Conservation (phyloP, 2,888 invertebrate species). For the Teleiodes luculella region DNA sequence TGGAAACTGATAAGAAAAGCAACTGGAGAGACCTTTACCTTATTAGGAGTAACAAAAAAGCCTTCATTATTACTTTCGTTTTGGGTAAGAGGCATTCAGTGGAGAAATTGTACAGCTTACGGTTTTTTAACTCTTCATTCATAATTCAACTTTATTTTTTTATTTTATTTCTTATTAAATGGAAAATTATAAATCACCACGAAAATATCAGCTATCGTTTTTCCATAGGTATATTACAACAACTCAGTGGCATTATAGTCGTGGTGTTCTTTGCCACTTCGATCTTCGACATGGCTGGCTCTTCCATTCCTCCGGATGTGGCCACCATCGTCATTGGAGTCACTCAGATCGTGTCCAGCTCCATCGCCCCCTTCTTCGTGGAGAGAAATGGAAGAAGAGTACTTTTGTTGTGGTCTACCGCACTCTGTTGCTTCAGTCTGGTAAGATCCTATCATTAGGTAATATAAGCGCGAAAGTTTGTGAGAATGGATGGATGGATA, state of each 20-base stretch:
- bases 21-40: conserved; percentile 40
- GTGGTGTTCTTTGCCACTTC: conserved; percentile 40
- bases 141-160: background rate
- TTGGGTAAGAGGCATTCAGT: conserved; percentile 28
- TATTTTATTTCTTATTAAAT: too few species aligned
- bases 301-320: conserved; percentile 37
- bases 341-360: conserved; percentile 37
- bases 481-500: too few species aligned
- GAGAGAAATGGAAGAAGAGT: conserved; percentile 43
- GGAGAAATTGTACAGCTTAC: too few species aligned
- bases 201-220: background rate
- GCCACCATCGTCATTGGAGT: conserved; percentile 45
- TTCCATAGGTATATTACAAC: conserved; percentile 30
- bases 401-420: conserved; percentile 42
- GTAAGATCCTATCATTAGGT: conserved; percentile 31
- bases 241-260: conserved; percentile 41
- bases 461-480: too few species aligned
- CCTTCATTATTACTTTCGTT: conserved; percentile 37
- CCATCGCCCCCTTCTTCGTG: conserved; percentile 41
- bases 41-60: conserved; percentile 39
- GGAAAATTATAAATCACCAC: too few species aligned
- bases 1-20: conserved; percentile 13
- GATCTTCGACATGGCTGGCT: conserved; percentile 45
- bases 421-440: conserved; percentile 39
- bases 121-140: background rate